phyloP scores from a whole-genome alignment of 1,140 invertebrate species.

The Chionoecetes opilio region DNA sequence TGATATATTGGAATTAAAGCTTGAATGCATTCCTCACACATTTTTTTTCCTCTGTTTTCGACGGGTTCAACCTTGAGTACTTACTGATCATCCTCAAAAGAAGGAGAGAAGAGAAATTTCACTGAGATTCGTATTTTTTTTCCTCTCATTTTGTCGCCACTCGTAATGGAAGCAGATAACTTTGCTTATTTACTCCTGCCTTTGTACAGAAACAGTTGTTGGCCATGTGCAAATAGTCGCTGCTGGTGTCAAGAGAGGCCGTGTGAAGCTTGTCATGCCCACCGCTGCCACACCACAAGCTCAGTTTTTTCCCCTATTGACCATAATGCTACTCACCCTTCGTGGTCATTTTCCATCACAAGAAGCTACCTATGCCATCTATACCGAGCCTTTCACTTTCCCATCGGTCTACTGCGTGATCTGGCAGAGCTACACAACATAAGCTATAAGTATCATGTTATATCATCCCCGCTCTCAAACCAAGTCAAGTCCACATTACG shows the following conservation, averaged over 20 bases:
- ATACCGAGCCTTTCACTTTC: not conserved
- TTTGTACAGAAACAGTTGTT: conserved; percentile 21
- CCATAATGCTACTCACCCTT: not conserved
- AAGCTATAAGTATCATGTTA: not conserved
- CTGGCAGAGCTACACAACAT: not conserved
- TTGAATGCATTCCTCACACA: not conserved
- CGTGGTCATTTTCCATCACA: not conserved
- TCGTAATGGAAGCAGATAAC: conserved; percentile 3
- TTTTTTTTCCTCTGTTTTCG: not conserved
- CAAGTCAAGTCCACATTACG: not conserved
- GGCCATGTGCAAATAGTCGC: conserved; percentile 10
- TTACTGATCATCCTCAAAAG: not conserved
- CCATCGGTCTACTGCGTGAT: not conserved
- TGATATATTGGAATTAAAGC: not conserved
- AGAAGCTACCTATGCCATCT: not conserved
- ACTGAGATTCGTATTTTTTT: too few species aligned
- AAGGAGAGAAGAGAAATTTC: conserved; percentile 10
- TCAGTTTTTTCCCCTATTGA: not conserved
- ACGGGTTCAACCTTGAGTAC: not conserved
- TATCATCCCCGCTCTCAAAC: not conserved
- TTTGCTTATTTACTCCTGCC: not conserved
- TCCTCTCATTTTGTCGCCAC: conserved; percentile 23
- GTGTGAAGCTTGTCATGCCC: not conserved
- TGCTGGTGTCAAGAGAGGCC: not conserved
- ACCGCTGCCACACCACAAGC: not conserved